Conservation (phyloP, 2,888 invertebrate genomes). For the Escarpia spicata region DNA sequence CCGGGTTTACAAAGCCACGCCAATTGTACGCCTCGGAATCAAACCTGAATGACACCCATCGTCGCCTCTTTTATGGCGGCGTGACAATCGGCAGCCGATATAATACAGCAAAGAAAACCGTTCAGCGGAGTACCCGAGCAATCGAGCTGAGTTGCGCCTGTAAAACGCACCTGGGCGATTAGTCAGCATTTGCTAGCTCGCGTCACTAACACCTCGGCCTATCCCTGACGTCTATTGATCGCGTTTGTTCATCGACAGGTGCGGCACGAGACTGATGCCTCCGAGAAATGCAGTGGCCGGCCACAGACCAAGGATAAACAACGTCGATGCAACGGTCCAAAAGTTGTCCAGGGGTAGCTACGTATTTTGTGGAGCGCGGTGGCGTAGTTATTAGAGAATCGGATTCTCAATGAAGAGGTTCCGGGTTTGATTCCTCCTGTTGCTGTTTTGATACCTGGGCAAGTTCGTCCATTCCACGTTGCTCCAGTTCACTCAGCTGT, state of each 20-base stretch:
- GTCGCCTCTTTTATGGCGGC: neutral
- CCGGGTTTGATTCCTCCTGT: too few relatives aligned
- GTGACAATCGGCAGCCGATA: slow-evolving; percentile 5
- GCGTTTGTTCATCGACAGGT: neutral
- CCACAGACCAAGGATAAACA: neutral
- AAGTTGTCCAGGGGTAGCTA: neutral
- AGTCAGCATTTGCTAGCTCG: neutral
- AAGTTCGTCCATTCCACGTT: too few relatives aligned
- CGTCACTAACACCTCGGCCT: neutral
- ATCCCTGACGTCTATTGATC: neutral
- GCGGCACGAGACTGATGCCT: neutral
- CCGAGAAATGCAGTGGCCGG: neutral
- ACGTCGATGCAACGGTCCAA: neutral
- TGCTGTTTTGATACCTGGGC: too few relatives aligned
- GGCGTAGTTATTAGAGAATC: too few relatives aligned
- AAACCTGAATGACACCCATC: neutral
- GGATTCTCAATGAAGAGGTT: too few relatives aligned
- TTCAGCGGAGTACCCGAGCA: neutral
- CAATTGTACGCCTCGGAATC: neutral
- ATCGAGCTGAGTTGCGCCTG: neutral
- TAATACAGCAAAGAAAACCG: neutral
- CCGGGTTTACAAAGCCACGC: neutral
- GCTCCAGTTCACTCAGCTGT: too few relatives aligned
- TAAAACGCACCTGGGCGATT: neutral
- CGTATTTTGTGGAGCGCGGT: too few relatives aligned